Evolutionary conservation across 2,888 invertebrate genomes (phyloP).

Genomic region (Tiliacea citrago): DNA sequence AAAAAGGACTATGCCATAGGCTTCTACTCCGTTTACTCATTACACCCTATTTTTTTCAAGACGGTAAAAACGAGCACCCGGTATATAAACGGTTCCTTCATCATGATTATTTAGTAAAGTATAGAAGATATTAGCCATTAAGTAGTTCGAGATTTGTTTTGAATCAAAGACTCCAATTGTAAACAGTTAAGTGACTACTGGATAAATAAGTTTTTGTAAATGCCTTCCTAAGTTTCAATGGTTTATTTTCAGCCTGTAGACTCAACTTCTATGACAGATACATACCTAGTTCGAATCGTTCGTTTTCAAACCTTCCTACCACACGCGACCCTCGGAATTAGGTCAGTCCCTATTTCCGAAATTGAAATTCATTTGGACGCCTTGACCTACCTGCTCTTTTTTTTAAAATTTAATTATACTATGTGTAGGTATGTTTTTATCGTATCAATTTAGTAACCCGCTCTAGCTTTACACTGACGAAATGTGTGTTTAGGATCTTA

Average conservation of each 20-base stretch:
- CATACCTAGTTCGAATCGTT: neutral
- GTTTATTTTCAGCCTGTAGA: constrained; percentile 6
- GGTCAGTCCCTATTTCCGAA: constrained; percentile 41
- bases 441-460: neutral
- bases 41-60: no score
- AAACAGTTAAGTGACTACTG: neutral
- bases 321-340: constrained; percentile 9
- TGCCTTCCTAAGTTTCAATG: neutral
- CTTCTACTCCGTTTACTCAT: no score
- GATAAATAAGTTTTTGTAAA: constrained; percentile 1
- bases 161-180: neutral
- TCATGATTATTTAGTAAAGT: no score
- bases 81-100: no score
- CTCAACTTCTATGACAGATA: neutral
- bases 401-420: constrained; percentile 26
- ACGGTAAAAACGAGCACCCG: no score
- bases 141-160: no score
- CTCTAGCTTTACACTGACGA: neutral
- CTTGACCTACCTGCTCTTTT: neutral
- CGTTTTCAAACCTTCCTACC: neutral
- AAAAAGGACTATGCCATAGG: no score
- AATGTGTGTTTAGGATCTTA: no score
- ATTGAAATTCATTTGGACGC: constrained; percentile 13
- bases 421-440: neutral
- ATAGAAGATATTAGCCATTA: no score